These are phyloP conservation scores for Nymphalis c-album DNA, from an alignment of 2,888 invertebrate species.

Conservation along the genomic window DNA sequence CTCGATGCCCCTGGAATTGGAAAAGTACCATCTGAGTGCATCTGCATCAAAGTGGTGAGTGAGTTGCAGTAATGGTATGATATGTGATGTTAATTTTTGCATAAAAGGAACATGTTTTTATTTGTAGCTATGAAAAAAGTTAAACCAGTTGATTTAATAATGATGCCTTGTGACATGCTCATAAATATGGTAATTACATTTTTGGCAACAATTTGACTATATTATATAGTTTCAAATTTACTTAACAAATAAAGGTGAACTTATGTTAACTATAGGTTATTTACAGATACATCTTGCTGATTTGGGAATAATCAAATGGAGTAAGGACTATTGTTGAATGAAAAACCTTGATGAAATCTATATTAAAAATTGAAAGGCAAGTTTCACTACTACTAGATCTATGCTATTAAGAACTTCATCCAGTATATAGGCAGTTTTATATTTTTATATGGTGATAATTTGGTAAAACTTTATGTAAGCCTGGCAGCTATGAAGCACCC, in stretches of 20 bases:
- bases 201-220: not conserved
- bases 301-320: not conserved
- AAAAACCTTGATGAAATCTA: not conserved
- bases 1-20: slow-evolving; percentile 34
- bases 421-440: no score
- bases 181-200: not conserved
- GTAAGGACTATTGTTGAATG: not conserved
- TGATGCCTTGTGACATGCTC: not conserved
- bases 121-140: slow-evolving; percentile 15
- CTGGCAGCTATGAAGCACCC: no score
- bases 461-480: no score
- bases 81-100: slow-evolving; percentile 34
- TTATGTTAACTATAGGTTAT: not conserved
- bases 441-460: no score
- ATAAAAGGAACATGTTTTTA: slow-evolving; percentile 21
- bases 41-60: slow-evolving; percentile 47
- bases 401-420: no score
- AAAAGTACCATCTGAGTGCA: slow-evolving; percentile 36
- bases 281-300: not conserved
- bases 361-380: no score
- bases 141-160: not conserved
- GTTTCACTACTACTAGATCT: no score
- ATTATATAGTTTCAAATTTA: no score
- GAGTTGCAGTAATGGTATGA: slow-evolving; percentile 45
- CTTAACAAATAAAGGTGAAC: not conserved